Percentiles rank a stretch among this genome's conserved stretches.
Conservation (phyloP, 2,797 vertebrate genomes). For the Setipinna tenuifilis region DNA sequence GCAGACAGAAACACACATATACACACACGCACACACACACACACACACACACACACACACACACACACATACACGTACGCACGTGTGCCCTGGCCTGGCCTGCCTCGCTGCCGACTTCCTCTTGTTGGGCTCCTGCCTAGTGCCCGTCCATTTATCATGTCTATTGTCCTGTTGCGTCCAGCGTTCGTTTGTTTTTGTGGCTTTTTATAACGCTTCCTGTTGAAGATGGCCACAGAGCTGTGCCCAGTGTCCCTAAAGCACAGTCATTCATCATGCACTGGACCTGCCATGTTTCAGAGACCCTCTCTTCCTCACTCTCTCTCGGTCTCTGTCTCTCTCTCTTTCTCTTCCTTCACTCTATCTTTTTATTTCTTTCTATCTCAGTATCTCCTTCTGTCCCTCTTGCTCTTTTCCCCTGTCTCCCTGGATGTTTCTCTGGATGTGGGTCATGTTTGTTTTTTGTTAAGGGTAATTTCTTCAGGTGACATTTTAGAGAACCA, state of each 20-base stretch:
- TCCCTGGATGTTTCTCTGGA: slow-evolving; percentile 17
- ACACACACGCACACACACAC: no score
- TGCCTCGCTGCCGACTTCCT: background rate
- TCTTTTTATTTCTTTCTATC: background rate
- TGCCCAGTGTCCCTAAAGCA: slow-evolving; percentile 29
- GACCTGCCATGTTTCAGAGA: slow-evolving; percentile 42
- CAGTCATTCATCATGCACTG: slow-evolving; percentile 60
- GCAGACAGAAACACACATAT: no score
- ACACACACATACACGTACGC: no score
- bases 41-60: no score
- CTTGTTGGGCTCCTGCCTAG: slow-evolving; percentile 40
- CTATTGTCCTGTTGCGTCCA: slow-evolving; percentile 48
- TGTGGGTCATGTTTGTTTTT: slow-evolving; percentile 40
- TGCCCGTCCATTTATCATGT: slow-evolving; percentile 64
- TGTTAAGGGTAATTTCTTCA: background rate
- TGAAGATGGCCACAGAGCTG: slow-evolving; percentile 44
- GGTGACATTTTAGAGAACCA: background rate
- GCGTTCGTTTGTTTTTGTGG: slow-evolving; percentile 59
- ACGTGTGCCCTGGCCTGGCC: background rate
- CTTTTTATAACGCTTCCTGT: slow-evolving; percentile 46
- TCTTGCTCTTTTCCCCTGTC: background rate
- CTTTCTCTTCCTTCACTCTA: background rate
- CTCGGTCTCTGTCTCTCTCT: background rate
- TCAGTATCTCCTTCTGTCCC: background rate
- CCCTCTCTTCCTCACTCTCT: background rate